A percentile compares a stretch with the other conserved stretches of the same genome.
phyloP scores from a whole-genome alignment of 2,113 vertebrate species.

The Halichoeres trimaculatus region DNA sequence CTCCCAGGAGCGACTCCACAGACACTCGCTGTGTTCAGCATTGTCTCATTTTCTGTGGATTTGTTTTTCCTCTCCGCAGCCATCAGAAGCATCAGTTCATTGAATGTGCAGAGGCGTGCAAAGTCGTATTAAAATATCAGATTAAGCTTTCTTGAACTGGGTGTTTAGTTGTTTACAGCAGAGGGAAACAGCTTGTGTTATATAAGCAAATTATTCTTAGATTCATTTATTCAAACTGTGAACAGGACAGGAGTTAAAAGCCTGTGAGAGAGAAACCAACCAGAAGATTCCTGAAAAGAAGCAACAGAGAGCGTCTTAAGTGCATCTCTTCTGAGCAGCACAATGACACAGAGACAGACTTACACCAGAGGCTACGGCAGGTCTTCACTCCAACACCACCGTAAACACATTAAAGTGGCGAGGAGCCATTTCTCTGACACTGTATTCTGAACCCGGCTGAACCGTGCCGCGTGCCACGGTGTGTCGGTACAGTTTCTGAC shows the following conservation, averaged over 20 bases:
- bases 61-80: conserved; percentile 1
- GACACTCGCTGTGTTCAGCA: neutral
- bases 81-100: neutral
- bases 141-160: conserved; percentile 20
- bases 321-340: conserved; percentile 8
- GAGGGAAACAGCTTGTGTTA: neutral
- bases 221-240: conserved; percentile 6
- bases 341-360: neutral
- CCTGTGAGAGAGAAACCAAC: conserved; percentile 2
- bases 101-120: conserved; percentile 39
- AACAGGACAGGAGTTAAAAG: neutral
- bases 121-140: neutral
- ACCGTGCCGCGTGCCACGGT: neutral
- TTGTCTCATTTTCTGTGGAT: neutral
- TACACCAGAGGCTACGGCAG: conserved; percentile 4
- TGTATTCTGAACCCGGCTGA: conserved; percentile 10
- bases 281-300: neutral
- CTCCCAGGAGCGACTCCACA: neutral
- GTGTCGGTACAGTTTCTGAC: conserved; percentile 11
- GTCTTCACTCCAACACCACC: conserved; percentile 7
- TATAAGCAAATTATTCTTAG: neutral
- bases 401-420: conserved; percentile 44
- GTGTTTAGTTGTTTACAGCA: neutral
- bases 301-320: neutral
- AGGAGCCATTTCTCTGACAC: conserved; percentile 25